Evolutionary conservation across 2,797 vertebrate genomes (phyloP), one percentile per base, ranked within the genome.

Genomic region (Pyrocephalus nanus): DNA sequence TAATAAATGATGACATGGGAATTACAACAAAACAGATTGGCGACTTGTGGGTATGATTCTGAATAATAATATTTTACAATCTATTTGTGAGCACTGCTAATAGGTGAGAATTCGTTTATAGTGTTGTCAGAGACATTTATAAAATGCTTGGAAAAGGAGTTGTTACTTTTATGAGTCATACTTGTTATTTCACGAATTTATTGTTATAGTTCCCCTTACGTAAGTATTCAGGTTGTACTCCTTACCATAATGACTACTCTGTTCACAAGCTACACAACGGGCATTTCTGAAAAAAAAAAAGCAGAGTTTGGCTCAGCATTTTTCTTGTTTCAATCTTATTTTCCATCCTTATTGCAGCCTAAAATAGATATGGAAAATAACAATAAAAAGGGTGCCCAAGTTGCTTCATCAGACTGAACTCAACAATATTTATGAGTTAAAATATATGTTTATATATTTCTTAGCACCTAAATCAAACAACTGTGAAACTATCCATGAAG

Each of bases 1-100:
- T 92, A 96, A 94, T 89, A 92, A 95, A 90, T 74, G 82, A 85
- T 73, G 86, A 67, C 69, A 77, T 65, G 82, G 84, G 78, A 96
- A 96, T 92, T 96, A 91, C 69, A 94, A 60, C 19, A 79, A 84
- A 97, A 88, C 3, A 67, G 83, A 95, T 7, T 89, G 94, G 86
- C 30, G 40, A 95, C 85, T 92, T 64, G 58, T 38, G 47, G 80
- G 65, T 92, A 96, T 57, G 77, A 87, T 85, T 85, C 83, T 74
- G 92, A 96, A 94, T 85, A 90, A 86, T 19, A 94, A 92, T 47
- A 76, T 50, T 90, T 76, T 74, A 88, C 14, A 11, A 45, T 64
- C 57, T 76, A 74, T 77, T 88, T 71, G 77, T 27, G 69, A 79
- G 65, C 30, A 55, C 18, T 60, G 74, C 60, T 92, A 77, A 90